Evolutionary conservation across 1,140 invertebrate species (phyloP), one percentile per base, ranked within the genome.

Genomic region (Euborellia annulipes): DNA sequence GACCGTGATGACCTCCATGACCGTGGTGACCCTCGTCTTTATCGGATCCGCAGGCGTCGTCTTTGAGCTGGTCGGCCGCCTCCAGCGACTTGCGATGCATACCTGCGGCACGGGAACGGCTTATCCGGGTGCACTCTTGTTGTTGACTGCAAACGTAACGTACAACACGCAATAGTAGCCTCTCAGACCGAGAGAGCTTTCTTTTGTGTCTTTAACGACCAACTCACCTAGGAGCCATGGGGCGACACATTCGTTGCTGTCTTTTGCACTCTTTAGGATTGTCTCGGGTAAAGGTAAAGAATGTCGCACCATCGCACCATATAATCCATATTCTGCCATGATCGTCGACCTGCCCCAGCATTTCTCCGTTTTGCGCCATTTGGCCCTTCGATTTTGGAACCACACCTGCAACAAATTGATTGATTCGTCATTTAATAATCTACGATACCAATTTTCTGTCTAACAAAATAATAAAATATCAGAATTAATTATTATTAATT

Each of bases 301-400:
- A 67, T 98, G 94, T 50, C 94, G 71, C 40, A 97, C 93, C 94
- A 98, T 98, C 38, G 95, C 95, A 1, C 95, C 95, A 62, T 98
- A 98, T 1, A 98, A 72, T 0, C 95, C 95, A 59, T 98, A 98
- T 66, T 98, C 95, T 43, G 94, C 94, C 94, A 98, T 98, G 62
- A 97, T 98, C 51, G 92, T 98, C 61, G 87, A 92, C 54, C 93
- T 78, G 7, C 94, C 95, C 94, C 94, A 98, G 56, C 90, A 97
- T 65, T 98, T 98, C 67, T 98, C 93, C 16, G 93, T 98, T 65
- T 98, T 98, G 45, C 94, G 79, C 93, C 93, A 98, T 65, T 98
- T 98, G 52, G 93, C 93, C 46, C 93, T 72, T 19, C 93, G 74
- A 63, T 98, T 98, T 70, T 98, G 91, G 65, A 97, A 98, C 93